Percentiles rank a stretch among this genome's conserved stretches.
Conservation (phyloP, 2,797 vertebrate genomes). For the Syndactyla subalaris region DNA sequence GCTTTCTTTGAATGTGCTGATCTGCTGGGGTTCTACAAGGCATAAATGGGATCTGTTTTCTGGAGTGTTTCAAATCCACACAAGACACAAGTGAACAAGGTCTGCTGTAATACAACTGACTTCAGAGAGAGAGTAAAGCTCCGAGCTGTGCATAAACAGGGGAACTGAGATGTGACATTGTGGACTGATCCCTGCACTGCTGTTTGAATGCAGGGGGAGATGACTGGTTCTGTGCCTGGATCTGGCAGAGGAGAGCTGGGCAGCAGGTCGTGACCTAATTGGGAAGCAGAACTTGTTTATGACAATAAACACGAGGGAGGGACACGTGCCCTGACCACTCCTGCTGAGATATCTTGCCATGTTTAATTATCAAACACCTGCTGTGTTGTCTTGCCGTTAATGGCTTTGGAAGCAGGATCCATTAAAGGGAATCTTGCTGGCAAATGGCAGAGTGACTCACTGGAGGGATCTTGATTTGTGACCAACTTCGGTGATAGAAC, state of each 20-base stretch:
- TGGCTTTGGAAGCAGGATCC: conserved; percentile 1
- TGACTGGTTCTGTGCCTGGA: not conserved
- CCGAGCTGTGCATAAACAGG: fast-evolving
- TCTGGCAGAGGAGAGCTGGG: not conserved
- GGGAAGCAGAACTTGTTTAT: not conserved
- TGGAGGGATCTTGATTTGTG: not conserved
- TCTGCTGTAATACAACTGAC: not conserved
- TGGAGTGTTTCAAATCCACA: not conserved
- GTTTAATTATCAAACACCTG: conserved; percentile 25
- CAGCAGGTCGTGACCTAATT: not conserved
- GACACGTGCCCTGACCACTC: not conserved
- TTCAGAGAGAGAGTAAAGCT: not conserved
- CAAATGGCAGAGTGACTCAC: not conserved
- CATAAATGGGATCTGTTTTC: not conserved
- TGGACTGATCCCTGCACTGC: not conserved
- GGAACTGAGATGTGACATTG: not conserved
- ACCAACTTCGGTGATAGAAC: not conserved
- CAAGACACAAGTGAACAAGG: fast-evolving
- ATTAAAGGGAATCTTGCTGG: not conserved
- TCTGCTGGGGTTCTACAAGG: not conserved
- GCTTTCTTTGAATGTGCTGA: not conserved
- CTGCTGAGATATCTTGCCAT: not conserved
- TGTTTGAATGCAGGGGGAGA: not conserved
- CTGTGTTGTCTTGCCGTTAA: conserved; percentile 1
- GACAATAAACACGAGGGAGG: not conserved